A percentile compares a stretch with the other conserved stretches of the same genome.
These are phyloP conservation scores for Orbicella faveolata DNA, from an alignment of 64 coral and sea anemone genomes.

Conservation along the genomic window DNA sequence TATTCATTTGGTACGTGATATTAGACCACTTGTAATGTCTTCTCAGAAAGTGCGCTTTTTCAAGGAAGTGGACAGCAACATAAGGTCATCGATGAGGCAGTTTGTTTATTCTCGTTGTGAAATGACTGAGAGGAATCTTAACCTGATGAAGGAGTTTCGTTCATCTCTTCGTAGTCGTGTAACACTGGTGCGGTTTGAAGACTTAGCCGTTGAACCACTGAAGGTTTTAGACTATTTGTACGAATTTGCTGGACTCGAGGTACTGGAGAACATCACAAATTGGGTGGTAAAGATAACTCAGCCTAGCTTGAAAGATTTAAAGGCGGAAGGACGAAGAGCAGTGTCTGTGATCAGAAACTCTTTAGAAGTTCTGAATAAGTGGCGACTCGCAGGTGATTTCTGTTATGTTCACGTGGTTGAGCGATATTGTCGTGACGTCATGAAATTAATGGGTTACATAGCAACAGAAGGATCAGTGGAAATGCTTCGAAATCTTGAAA, in stretches of 20 bases:
- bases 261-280: neutral
- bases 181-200: constrained; percentile 26
- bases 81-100: constrained; percentile 7
- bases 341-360: constrained; percentile 20
- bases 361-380: neutral
- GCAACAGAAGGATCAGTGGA: constrained; percentile 7
- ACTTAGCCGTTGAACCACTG: neutral
- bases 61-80: neutral
- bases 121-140: constrained; percentile 29
- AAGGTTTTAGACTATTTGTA: neutral
- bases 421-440: constrained; percentile 30
- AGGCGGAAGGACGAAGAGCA: neutral
- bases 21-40: constrained; percentile 27
- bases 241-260: constrained; percentile 13
- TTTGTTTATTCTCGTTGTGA: constrained; percentile 22
- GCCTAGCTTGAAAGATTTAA: neutral
- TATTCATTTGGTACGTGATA: constrained; percentile 15
- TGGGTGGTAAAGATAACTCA: constrained; percentile 21
- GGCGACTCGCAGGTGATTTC: neutral
- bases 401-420: constrained; percentile 13
- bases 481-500: constrained; percentile 30
- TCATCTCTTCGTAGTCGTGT: neutral
- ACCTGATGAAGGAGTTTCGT: neutral
- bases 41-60: constrained; percentile 13
- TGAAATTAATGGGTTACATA: constrained; percentile 26